Percentiles rank a stretch among this genome's conserved stretches.
Evolutionary conservation across 2,888 invertebrate species (phyloP).

Genomic region (Imbricaverruca yamaguchii): DNA sequence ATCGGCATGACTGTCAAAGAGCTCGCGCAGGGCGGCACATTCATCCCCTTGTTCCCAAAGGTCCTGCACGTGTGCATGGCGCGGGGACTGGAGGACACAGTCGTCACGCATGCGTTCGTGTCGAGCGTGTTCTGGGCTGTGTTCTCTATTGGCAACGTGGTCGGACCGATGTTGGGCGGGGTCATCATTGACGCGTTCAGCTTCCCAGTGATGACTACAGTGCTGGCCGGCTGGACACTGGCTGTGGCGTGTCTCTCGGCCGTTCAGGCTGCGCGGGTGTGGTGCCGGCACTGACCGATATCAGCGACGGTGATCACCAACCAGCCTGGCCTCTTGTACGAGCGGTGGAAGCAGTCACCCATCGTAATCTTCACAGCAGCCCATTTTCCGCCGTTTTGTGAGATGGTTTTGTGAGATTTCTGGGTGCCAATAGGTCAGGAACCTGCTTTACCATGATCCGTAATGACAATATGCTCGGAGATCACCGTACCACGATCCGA

Average conservation of each 20-base stretch:
- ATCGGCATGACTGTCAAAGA: neutral
- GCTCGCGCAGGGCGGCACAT: neutral
- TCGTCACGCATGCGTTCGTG: neutral
- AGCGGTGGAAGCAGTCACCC: no score
- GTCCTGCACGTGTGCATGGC: neutral
- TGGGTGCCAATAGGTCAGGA: no score
- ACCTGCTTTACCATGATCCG: no score
- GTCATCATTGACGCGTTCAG: neutral
- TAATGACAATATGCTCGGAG: no score
- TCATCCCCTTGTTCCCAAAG: neutral
- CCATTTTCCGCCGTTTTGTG: no score
- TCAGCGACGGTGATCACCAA: no score
- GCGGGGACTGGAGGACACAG: neutral
- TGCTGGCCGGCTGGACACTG: neutral
- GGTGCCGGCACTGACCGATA: neutral
- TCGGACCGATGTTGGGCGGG: neutral
- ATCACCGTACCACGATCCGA: no score
- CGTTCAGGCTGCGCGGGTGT: neutral
- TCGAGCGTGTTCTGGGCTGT: constrained; percentile 7
- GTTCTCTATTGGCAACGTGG: constrained; percentile 4
- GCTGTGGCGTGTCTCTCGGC: neutral
- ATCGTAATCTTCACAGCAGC: no score
- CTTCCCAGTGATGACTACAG: neutral
- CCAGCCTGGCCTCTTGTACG: no score
- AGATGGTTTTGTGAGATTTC: no score